Base-by-base conservation (phyloP, 1,140 invertebrate species). In the Cataglyphis hispanica region DNA sequence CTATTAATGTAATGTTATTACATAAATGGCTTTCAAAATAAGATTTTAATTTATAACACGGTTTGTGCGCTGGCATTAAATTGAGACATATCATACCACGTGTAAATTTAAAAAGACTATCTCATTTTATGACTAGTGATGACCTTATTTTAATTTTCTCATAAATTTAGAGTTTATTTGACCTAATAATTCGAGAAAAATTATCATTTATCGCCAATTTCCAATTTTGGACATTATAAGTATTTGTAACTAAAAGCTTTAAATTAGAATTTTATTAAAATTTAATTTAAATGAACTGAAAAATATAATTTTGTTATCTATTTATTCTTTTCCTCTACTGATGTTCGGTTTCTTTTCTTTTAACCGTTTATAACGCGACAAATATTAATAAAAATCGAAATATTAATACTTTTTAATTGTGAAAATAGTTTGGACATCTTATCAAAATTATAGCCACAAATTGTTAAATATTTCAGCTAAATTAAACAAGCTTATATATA, bases 1-100 rank as follows among this genome's bases (percentile, higher is more conserved):
- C 27, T 50, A 27, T 78, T 63, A 25, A 63, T 25, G 31, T 76
- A 34, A 76, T 34, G 40, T 75, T 16, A 76, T 76, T 76, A 63
- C 46, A 16, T 5, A 76, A 76, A 2, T 53, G 6, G 37, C 19
- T 63, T 63, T 76, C 37, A 37, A 40, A 74, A 58, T 58, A 40
- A 76, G 25, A 19, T 63, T 76, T 76, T 76, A 76, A 76, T 63
- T 43, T 43, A 34, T 67, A 67, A n/a, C 2, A n/a, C 16, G 16
- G 25, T 66, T 76, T 46, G 58, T 19, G 40, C 34, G 34, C n/a
- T 27, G n/a, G 11, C 66, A 46, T 16, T 27, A 77, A 66, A 43
- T 76, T 10, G 22, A 76, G 22, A 63, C 27, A 43, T 31, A 31
- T 31, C 31, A 31, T 31, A 31, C 4, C 1, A 3, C 4, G 4